phyloP scores from a whole-genome alignment of 2,113 vertebrate genomes.

The Malurus elegans region DNA sequence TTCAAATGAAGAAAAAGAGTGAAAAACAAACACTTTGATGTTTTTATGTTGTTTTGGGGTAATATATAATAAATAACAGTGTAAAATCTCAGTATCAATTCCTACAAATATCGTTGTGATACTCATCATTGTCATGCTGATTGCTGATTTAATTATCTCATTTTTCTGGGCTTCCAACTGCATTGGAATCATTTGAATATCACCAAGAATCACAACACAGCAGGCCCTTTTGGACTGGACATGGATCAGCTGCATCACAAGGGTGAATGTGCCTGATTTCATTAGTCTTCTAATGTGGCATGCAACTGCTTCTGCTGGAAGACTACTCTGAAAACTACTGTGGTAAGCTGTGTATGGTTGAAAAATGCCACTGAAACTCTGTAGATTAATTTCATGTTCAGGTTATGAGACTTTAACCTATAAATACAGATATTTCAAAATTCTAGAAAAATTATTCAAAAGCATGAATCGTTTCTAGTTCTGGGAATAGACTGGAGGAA shows the following conservation, averaged over 20 bases:
- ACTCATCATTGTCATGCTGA: background rate
- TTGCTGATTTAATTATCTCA: background rate
- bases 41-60: background rate
- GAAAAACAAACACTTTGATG: rapidly evolving
- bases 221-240: background rate
- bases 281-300: background rate
- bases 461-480: background rate
- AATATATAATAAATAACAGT: background rate
- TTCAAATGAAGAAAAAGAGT: background rate
- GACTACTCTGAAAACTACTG: background rate
- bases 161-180: background rate
- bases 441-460: background rate
- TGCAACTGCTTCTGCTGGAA: background rate
- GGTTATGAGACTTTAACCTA: background rate
- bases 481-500: background rate
- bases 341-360: background rate
- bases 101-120: background rate
- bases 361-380: background rate
- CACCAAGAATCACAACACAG: background rate
- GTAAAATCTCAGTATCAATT: background rate
- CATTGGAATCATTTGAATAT: background rate
- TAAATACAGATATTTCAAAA: background rate
- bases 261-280: background rate
- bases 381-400: background rate
- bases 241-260: background rate